Evolutionary conservation across 2,888 invertebrate genomes (phyloP), one percentile per base, ranked within the genome.

Genomic region (Brachycybe producta): DNA sequence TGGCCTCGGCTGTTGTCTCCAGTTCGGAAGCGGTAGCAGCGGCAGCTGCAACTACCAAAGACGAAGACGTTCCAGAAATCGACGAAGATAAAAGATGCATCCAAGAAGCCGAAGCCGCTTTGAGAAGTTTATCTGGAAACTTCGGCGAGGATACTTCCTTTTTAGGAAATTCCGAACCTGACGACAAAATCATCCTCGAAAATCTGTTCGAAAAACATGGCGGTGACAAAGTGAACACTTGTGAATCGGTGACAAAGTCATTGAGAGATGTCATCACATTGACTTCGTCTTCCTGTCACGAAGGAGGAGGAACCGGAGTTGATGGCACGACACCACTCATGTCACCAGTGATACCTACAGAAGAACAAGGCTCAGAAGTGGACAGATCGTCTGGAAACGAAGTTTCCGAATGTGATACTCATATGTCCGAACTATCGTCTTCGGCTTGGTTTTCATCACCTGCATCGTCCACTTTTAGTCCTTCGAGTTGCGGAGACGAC

Each of bases 111-210:
- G 87, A 88, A 65, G 84, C 84, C 1, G 87, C 87, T 0, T 67
- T 90, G 27, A 84, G 84, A 65, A 83, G 83, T 58, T 70, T 90
- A n/a, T 85, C 87, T 0, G 85, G 84, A 15, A 84, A 81, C 64
- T 86, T 86, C 82, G 78, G 80, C 5, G 54, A 50, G 19, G 54
- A 53, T 5, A 48, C 53, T 5, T 48, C 56, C 15, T 47, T 52
- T 21, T 46, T 52, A 15, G 45, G 43, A 1, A 40, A 46, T 1
- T 47, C 48, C 24, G 58, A 57, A 7, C 36, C 41, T 13, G 56
- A 56, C 28, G 59, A 57, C 3, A 41, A 75, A 75, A 5, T 75
- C 72, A 7, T 55, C 21, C 56, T 57, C 44, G 59, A 57, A 27
- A 57, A 55, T 36, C 41, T 57, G n/a, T 57, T 56, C 45, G 58